Percentiles rank a stretch among this genome's conserved stretches.
Evolutionary conservation across 37 sponge, comb jelly and placozoan species (phyloP).

Genomic region (Aplysina aerophoba): DNA sequence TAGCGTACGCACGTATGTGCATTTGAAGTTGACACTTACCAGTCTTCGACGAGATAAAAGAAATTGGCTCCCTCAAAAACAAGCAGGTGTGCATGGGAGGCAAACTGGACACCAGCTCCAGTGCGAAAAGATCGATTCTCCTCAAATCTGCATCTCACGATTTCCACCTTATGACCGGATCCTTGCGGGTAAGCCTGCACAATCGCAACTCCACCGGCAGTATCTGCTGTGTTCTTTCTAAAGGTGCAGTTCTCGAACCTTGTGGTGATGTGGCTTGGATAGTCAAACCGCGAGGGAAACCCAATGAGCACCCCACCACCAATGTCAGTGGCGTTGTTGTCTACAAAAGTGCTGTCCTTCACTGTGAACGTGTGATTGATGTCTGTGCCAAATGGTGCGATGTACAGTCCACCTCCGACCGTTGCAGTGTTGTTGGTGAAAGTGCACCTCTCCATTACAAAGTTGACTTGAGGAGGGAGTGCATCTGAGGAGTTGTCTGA

Average conservation of each 20-base stretch:
- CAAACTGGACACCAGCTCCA: slow-evolving; percentile 59
- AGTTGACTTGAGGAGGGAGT: too few relatives aligned
- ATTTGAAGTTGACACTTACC: slow-evolving; percentile 55
- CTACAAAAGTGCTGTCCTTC: neutral
- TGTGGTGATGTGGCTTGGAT: neutral
- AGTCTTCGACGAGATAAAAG: slow-evolving; percentile 28
- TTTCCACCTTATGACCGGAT: slow-evolving; percentile 16
- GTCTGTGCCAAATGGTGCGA: slow-evolving; percentile 24
- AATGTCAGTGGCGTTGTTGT: slow-evolving; percentile 19
- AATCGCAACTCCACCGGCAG: slow-evolving; percentile 45
- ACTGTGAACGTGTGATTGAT: neutral
- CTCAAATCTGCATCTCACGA: slow-evolving; percentile 26
- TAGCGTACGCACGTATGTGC: neutral
- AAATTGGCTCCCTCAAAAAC: slow-evolving; percentile 20
- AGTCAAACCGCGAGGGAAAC: slow-evolving; percentile 15
- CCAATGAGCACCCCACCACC: slow-evolving; percentile 38
- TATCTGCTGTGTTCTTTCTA: slow-evolving; percentile 40
- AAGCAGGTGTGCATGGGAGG: slow-evolving; percentile 33
- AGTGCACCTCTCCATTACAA: slow-evolving; percentile 18
- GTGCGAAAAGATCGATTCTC: slow-evolving; percentile 33
- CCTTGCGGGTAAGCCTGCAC: slow-evolving; percentile 35
- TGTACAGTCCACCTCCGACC: slow-evolving; percentile 4
- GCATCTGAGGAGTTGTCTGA: too few relatives aligned
- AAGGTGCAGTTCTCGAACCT: slow-evolving; percentile 37
- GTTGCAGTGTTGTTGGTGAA: slow-evolving; percentile 38